These are phyloP conservation scores for Excalfactoria chinensis DNA, from an alignment of 2,113 vertebrate genomes.

Conservation along the genomic window DNA sequence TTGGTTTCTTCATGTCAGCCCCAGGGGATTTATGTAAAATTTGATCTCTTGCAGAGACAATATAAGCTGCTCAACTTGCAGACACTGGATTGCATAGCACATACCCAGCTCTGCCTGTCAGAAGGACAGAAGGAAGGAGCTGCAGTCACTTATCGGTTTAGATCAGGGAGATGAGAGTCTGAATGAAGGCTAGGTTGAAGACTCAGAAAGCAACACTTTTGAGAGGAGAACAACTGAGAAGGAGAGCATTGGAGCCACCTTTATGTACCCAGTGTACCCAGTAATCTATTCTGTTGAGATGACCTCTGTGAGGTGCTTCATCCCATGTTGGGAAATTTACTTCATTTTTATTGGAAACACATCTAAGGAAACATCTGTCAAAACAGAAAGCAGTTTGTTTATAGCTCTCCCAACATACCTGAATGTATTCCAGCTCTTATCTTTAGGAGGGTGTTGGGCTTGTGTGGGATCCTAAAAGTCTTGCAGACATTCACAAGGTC, in stretches of 20 bases:
- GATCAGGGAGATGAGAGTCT: background rate
- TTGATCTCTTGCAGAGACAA: background rate
- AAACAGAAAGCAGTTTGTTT: background rate
- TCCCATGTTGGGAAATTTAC: background rate
- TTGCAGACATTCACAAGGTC: conserved; percentile 83
- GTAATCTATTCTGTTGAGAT: background rate
- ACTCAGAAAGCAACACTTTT: background rate
- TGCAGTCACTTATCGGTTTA: background rate
- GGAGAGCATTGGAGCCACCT: background rate
- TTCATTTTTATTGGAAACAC: background rate
- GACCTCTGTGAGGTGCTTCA: background rate
- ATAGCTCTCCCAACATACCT: conserved; percentile 54
- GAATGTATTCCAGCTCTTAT: conserved; percentile 86
- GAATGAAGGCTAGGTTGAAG: background rate
- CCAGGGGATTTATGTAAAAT: background rate
- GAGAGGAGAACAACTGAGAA: background rate
- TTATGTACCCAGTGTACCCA: background rate
- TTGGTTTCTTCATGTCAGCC: background rate
- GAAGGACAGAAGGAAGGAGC: too few species aligned
- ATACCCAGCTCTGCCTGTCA: background rate
- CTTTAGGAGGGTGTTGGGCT: conserved; percentile 82
- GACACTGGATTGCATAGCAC: background rate
- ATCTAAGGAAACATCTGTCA: background rate
- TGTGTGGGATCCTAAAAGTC: conserved; percentile 87
- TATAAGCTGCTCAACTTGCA: background rate